Base-by-base conservation (phyloP, 2,888 invertebrate species). In the Adelphocoris suturalis region DNA sequence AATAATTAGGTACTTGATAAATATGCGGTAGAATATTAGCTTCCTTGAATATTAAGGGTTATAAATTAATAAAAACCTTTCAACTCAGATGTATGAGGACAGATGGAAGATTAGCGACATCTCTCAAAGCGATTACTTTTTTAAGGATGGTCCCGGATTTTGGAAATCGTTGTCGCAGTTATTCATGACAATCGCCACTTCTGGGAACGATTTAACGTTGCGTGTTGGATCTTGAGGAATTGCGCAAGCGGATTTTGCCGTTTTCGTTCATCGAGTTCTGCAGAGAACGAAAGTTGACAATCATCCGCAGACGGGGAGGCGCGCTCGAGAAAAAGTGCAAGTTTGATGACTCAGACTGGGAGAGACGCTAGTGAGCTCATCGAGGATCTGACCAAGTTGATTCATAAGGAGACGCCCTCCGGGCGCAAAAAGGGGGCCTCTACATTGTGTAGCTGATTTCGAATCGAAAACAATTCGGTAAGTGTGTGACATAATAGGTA, bases 301-400 rank as follows among this genome's bases (percentile, higher is more conserved):
- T 68, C 68, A 9, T 23, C 5, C 23, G 68, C 68, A 68, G 68
- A 68, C 68, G n/a, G 19, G 61, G 9, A 19, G 61, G 9, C 61
- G 16, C 61, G 68, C 16, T n/a, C 7, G 23, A 7, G 9, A 68
- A 68, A 68, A 23, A 68, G 68, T 68, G 68, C 68, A 78, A 78
- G 78, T 78, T 46, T n/a, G 78, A 78, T 78, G 78, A 78, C 78
- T 78, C 78, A 78, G 78, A 19, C 16, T 14, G 46, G 78, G 78
- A 37, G 78, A 78, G 78, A 78, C 78, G 37, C 68, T 23, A 68
- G 78, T 78, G 78, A 78, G 78, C 78, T 78, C 78, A 78, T 78
- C 78, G 37, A 78, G 78, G 78, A 78, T 78, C 78, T 47, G 37
- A 19, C 78, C 68, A 68, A 47, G 78, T 78, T 78, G 78, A 78